phyloP scores from a whole-genome alignment of 2,113 vertebrate species.

The Eublepharis macularius region DNA sequence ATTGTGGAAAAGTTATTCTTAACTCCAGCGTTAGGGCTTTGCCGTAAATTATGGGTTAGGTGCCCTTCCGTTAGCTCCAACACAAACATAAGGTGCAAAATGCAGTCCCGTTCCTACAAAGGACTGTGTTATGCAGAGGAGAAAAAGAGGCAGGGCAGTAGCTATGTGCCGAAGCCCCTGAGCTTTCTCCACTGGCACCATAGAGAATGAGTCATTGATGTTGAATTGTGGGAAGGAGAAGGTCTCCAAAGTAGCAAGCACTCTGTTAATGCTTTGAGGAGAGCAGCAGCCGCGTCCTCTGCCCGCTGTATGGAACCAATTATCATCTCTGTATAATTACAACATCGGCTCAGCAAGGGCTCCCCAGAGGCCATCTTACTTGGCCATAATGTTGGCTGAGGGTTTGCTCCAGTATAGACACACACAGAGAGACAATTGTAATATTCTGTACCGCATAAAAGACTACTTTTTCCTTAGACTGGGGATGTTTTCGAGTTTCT shows the following conservation, averaged over 20 bases:
- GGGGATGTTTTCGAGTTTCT: no score
- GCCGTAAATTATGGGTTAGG: conserved; percentile 48
- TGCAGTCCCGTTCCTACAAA: not conserved
- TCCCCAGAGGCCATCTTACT: not conserved
- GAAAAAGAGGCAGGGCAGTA: conserved; percentile 17
- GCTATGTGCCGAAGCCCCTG: conserved; percentile 12
- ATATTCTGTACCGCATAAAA: not conserved
- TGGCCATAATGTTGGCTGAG: not conserved
- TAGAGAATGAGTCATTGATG: conserved; percentile 35
- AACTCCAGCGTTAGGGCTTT: conserved; percentile 33
- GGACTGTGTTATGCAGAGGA: conserved; percentile 17
- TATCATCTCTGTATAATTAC: not conserved
- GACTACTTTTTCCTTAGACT: not conserved
- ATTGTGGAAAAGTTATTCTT: conserved; percentile 45
- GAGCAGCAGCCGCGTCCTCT: not conserved
- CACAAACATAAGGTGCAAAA: conserved; percentile 52
- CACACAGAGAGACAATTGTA: not conserved
- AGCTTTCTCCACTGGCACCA: conserved; percentile 50
- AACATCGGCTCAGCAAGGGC: not conserved
- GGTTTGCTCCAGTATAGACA: not conserved
- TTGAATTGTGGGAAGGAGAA: conserved; percentile 39
- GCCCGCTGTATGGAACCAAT: fast-evolving
- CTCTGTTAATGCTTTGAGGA: not conserved
- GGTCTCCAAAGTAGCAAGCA: conserved; percentile 16
- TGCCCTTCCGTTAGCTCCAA: conserved; percentile 50